Percentiles rank a stretch among this genome's conserved stretches.
Conservation (phyloP, 2,797 vertebrate species). For the Pangasius sanitwongsei region DNA sequence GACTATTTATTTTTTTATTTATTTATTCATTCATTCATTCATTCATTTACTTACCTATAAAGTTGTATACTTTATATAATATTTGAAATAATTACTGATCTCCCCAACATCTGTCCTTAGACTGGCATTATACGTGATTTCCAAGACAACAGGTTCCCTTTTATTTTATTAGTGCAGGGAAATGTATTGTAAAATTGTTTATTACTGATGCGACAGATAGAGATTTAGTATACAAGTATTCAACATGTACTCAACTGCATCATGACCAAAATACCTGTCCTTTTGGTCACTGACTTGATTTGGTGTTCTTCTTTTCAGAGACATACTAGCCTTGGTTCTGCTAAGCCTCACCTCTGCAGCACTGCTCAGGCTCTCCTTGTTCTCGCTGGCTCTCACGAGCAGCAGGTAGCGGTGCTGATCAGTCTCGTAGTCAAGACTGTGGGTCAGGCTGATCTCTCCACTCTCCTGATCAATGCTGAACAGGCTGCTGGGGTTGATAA, state of each 20-base stretch:
- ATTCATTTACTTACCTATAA: background rate
- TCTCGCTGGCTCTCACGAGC: constrained; percentile 81
- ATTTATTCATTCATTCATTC: background rate
- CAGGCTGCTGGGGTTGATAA: constrained; percentile 84
- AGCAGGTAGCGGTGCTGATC: constrained; percentile 83
- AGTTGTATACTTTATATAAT: background rate
- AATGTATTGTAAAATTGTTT: background rate
- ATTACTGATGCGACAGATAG: background rate
- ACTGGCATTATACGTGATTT: background rate
- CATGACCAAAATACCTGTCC: background rate
- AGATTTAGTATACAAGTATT: background rate
- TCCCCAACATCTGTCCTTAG: background rate
- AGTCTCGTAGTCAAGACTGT: constrained; percentile 81
- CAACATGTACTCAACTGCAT: background rate
- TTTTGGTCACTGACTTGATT: background rate
- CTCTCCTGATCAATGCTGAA: constrained; percentile 79
- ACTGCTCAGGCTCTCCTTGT: constrained; percentile 77
- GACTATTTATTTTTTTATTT: too few species aligned
- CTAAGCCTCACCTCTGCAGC: constrained; percentile 77
- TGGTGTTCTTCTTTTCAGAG: background rate
- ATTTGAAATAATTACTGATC: background rate
- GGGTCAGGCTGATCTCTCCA: constrained; percentile 82
- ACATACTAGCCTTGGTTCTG: background rate
- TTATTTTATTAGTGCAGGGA: background rate
- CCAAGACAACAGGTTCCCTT: background rate